phyloP scores from a whole-genome alignment of 2,113 vertebrate genomes.

The Chaetodon trifascialis region DNA sequence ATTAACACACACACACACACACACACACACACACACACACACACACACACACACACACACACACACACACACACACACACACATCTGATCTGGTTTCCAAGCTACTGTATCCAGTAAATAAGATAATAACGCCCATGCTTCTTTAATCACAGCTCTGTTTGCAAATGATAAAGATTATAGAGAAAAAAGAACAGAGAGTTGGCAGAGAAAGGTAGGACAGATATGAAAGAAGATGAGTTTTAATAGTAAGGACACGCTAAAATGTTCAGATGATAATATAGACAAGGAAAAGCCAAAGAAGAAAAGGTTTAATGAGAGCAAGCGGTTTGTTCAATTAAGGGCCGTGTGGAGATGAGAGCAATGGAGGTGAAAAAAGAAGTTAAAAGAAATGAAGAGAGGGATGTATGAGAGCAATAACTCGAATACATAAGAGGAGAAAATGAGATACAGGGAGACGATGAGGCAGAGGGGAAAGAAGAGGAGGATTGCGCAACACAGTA shows the following conservation, averaged over 20 bases:
- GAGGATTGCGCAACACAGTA: slow-evolving; percentile 62
- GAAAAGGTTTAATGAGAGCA: background rate
- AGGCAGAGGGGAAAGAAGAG: slow-evolving; percentile 56
- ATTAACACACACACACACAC: background rate
- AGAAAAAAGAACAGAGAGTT: background rate
- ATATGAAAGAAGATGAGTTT: slow-evolving; percentile 1
- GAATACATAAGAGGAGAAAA: slow-evolving; percentile 14
- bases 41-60: background rate
- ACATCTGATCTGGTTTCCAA: slow-evolving; percentile 16
- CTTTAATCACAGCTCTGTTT: slow-evolving; percentile 6
- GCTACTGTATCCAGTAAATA: background rate
- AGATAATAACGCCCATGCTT: slow-evolving; percentile 8
- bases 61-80: background rate
- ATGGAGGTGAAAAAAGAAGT: background rate
- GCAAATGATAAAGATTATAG: background rate
- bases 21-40: background rate
- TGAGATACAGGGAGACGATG: slow-evolving; percentile 46
- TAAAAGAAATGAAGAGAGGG: background rate
- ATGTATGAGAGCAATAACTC: slow-evolving; percentile 1
- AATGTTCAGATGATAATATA: background rate
- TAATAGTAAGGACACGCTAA: background rate
- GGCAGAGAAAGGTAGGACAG: background rate
- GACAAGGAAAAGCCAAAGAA: background rate
- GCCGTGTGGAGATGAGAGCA: background rate
- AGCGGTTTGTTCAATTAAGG: background rate